Base-by-base conservation (phyloP, 2,113 vertebrate genomes). In the Zapornia atra region DNA sequence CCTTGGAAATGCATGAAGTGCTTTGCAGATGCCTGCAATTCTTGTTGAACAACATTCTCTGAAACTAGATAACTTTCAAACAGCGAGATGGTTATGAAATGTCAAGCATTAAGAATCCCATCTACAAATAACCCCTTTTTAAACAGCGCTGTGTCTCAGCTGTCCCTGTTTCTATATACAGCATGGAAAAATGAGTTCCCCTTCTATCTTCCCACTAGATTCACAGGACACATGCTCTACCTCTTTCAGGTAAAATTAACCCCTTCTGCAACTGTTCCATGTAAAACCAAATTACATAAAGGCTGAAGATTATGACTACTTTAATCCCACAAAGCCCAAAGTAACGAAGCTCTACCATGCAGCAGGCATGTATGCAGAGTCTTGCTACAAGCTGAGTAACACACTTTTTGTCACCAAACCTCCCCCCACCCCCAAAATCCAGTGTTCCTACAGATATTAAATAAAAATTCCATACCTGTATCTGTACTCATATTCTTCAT, bases 401-500 rank as follows among this genome's bases (percentile, higher is more conserved):
- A 44, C 3, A 0, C 22, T 46, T 84, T 50, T 57, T 53, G 28
- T 18, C 48, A 51, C 19, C 2, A 25, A 48, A 73, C 24, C 82
- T 21, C 29, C 48, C 48, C 48, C 48, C 44, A 46, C 44, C 48
- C 33, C 44, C 44, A 4, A 88, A 86, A 81, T 31, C 11, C 53
- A 51, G 40, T n/a, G 20, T 31, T 86, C 50, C 36, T 50, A 60
- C 10, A 94, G 25, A 78, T 57, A 57, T n/a, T 69, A 84, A 95
- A 51, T 46, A 18, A 64, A 42, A 59, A 92, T 77, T 12, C 40
- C 66, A 92, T 98, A 99, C 98, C 99, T 99, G 97, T 99, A 99
- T 93, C 98, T 98, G 86, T 99, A 99, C 96, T 99, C 99, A 36
- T 99, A 99, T 92, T 99, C 99, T 40, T 99, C 99, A 0, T 99